Percentiles rank a stretch among this genome's conserved stretches.
phyloP scores from a whole-genome alignment of 2,888 invertebrate genomes.

The Morinoia aosen region DNA sequence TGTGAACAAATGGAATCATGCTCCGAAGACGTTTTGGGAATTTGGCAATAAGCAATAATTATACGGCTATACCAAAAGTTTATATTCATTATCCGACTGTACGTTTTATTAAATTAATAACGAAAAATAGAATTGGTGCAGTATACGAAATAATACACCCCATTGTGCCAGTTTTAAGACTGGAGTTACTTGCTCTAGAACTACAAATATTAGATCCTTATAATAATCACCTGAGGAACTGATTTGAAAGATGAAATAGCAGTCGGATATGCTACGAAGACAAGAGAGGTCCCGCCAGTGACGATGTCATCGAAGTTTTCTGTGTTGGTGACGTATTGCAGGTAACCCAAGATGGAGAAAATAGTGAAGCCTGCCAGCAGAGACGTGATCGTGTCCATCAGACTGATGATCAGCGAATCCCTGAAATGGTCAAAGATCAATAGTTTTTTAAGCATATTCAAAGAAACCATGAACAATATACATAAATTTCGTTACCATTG shows the following conservation, averaged over 20 bases:
- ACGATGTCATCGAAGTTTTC: conserved; percentile 75
- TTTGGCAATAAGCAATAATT: too few relatives aligned
- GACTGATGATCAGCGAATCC: conserved; percentile 85
- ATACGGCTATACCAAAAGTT: too few relatives aligned
- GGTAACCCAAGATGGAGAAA: conserved; percentile 85
- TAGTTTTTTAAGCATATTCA: not conserved
- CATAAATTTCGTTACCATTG: not conserved
- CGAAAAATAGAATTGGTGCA: too few relatives aligned
- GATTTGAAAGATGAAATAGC: conserved; percentile 61
- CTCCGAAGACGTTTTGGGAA: too few relatives aligned
- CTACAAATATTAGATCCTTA: not conserved
- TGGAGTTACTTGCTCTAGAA: too few relatives aligned
- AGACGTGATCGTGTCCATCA: conserved; percentile 86
- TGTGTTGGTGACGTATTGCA: conserved; percentile 84
- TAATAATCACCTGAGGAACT: conserved; percentile 55
- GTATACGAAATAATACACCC: too few relatives aligned
- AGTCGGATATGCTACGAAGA: conserved; percentile 79
- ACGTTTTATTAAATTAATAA: too few relatives aligned
- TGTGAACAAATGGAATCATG: too few relatives aligned
- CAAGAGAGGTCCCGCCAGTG: conserved; percentile 80
- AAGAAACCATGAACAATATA: not conserved
- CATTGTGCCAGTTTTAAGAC: too few relatives aligned
- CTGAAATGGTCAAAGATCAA: conserved; percentile 71
- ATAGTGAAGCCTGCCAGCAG: conserved; percentile 85
- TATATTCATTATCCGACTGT: too few relatives aligned